Conservation (phyloP, 2,797 vertebrate species). For the Toxotes lorentzi region DNA sequence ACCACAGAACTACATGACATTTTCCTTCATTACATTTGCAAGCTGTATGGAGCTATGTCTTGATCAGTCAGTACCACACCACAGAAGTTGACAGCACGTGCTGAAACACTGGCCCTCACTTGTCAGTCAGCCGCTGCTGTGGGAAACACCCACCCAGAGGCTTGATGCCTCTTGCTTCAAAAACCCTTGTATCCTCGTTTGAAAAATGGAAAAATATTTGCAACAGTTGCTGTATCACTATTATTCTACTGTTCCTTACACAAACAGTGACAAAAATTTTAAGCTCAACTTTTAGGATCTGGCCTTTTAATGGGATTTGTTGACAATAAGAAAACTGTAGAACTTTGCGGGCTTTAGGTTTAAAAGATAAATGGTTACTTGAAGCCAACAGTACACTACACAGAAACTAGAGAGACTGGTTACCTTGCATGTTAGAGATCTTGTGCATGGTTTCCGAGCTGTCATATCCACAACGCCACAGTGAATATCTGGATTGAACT, state of each 20-base stretch:
- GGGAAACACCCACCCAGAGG: conserved; percentile 2
- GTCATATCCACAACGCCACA: conserved; percentile 97
- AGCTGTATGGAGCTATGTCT: not conserved
- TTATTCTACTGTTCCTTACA: not conserved
- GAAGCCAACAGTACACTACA: not conserved
- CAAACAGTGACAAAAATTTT: not conserved
- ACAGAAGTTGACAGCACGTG: not conserved
- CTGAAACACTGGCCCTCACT: not conserved
- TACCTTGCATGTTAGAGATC: conserved; percentile 99
- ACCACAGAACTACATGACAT: not conserved
- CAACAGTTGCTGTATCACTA: not conserved
- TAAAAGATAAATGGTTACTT: not conserved
- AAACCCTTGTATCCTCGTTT: not conserved
- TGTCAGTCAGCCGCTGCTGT: conserved; percentile 1
- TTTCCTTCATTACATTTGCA: conserved; percentile 2
- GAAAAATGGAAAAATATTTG: not conserved
- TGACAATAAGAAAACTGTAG: not conserved
- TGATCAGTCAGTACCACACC: conserved; percentile 1
- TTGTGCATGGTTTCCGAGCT: conserved; percentile 98
- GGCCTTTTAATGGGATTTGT: not conserved
- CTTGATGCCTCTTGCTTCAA: conserved; percentile 4
- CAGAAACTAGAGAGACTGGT: conserved; percentile 4
- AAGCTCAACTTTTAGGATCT: not conserved
- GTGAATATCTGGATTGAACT: conserved; percentile 98
- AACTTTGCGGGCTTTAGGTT: not conserved